Conservation (phyloP, 2,888 invertebrate species). For the Acanthosepion lycidas region DNA sequence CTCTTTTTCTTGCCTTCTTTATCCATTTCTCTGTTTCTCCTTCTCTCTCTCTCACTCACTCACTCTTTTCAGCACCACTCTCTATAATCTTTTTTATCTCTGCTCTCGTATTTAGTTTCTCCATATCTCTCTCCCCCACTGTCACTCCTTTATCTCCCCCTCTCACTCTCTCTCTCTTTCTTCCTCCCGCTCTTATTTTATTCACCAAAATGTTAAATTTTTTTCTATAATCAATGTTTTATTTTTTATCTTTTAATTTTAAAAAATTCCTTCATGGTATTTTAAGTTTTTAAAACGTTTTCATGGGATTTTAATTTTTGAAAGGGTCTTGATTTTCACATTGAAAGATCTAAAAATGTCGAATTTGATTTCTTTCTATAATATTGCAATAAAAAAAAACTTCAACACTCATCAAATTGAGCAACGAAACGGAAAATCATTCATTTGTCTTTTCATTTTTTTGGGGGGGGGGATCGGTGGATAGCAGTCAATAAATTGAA, state of each 20-base stretch:
- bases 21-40: too few relatives aligned
- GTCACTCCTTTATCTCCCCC: too few relatives aligned
- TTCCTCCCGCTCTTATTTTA: too few relatives aligned
- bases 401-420: background rate
- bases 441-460: background rate
- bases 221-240: background rate
- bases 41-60: too few relatives aligned
- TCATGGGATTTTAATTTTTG: background rate
- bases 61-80: too few relatives aligned
- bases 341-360: background rate
- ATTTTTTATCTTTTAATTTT: too few relatives aligned
- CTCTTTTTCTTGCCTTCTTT: too few relatives aligned
- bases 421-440: background rate
- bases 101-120: too few relatives aligned
- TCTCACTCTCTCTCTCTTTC: too few relatives aligned
- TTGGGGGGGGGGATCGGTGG: background rate
- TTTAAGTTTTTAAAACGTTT: background rate
- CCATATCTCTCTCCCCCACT: too few relatives aligned
- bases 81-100: too few relatives aligned
- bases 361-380: background rate
- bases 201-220: background rate
- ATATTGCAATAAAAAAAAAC: background rate
- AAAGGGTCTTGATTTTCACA: background rate
- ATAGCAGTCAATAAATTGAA: background rate
- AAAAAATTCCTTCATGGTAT: background rate